Evolutionary conservation across 2,113 vertebrate genomes (phyloP).

Genomic region (Tricholaema leucomelas): DNA sequence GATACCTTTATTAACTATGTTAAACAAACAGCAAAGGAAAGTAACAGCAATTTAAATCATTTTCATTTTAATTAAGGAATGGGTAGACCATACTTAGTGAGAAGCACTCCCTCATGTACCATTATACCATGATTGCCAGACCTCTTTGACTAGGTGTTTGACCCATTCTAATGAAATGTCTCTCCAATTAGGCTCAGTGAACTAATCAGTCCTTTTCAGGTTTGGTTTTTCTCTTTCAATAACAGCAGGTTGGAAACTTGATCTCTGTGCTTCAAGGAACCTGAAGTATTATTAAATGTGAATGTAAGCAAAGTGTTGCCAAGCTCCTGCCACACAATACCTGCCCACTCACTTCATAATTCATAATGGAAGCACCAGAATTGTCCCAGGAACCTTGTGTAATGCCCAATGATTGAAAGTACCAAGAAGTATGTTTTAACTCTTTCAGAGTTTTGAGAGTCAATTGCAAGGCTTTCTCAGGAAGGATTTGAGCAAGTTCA

Average conservation of each 20-base stretch:
- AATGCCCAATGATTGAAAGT: constrained; percentile 27
- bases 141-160: constrained; percentile 61
- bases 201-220: constrained; percentile 63
- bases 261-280: constrained; percentile 49
- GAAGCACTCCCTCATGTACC: constrained; percentile 66
- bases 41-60: constrained; percentile 58
- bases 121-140: constrained; percentile 55
- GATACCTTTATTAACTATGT: constrained; percentile 35
- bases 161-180: constrained; percentile 74
- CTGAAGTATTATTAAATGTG: constrained; percentile 61
- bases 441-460: constrained; percentile 54
- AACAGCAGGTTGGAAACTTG: constrained; percentile 57
- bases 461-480: neutral
- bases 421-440: constrained; percentile 41
- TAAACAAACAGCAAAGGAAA: constrained; percentile 50
- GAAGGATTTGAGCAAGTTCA: neutral
- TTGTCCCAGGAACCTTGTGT: constrained; percentile 16
- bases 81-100: constrained; percentile 41
- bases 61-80: constrained; percentile 73
- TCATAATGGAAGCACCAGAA: constrained; percentile 61
- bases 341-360: constrained; percentile 62
- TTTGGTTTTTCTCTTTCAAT: constrained; percentile 46
- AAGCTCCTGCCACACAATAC: constrained; percentile 25
- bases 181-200: constrained; percentile 67
- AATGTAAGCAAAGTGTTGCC: constrained; percentile 36